Evolutionary conservation across 2,797 vertebrate species (phyloP), one percentile per base, ranked within the genome.

Genomic region (Crypturellus tataupa): DNA sequence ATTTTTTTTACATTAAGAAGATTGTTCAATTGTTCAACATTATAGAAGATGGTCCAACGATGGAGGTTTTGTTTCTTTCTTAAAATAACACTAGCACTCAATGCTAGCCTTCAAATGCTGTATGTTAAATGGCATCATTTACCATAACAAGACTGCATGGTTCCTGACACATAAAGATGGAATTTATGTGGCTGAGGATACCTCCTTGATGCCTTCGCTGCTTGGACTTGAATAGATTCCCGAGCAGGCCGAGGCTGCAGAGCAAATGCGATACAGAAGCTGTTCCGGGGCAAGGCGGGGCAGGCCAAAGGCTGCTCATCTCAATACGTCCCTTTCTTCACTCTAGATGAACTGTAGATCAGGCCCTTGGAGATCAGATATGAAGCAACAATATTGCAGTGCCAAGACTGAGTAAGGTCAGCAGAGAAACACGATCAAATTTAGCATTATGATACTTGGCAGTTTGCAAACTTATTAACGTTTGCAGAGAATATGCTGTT

Each of bases 401-500:
- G 82, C 58, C 93, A 77, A 90, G 78, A 80, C 80, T 69, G 19
- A 60, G 47, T 80, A 64, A 87, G 94, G 78, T 78, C 80, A 82
- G 80, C 63, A 46, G 84, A 93, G 88, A 94, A 87, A 85, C 84
- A 85, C 72, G 78, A 93, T 90, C 87, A 89, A 85, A 89, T 93
- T 85, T 85, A 80, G 93, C 85, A 87, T 93, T 86, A 80, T n/a
- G 91, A 95, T 73, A 93, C 68, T 96, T 89, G 94, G 83, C 85
- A 93, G 92, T 95, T 94, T 96, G 93, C 93, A 96, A 97, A 93
- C 85, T 96, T 93, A 95, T 96, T 96, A 96, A 93, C 93, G 92
- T 96, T 97, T 95, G 78, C 90, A 89, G 65, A 77, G 90, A 93
- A 94, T 80, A 83, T 71, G 71, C 60, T 87, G 88, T 64, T 93